Evolutionary conservation across 2,888 invertebrate species (phyloP).

Genomic region (Nebria salina): DNA sequence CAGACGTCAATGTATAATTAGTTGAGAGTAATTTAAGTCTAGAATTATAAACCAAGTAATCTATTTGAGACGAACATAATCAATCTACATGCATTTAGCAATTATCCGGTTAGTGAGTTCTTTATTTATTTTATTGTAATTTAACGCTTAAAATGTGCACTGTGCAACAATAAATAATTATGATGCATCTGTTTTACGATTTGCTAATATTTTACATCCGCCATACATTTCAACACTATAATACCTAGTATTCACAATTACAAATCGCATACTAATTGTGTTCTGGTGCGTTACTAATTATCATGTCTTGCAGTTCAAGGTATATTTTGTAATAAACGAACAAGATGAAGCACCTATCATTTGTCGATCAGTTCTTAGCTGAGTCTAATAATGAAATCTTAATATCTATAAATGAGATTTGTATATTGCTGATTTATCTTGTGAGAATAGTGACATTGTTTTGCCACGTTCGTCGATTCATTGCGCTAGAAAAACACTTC

Average conservation of each 20-base stretch:
- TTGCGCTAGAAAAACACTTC: background rate
- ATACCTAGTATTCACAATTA: background rate
- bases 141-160: background rate
- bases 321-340: background rate
- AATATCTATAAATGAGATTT: too few relatives aligned
- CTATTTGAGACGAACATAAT: background rate
- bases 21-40: background rate
- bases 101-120: background rate
- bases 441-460: background rate
- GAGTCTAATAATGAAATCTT: too few relatives aligned
- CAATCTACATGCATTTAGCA: background rate
- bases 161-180: background rate
- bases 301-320: background rate
- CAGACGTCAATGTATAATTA: background rate
- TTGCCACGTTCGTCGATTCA: background rate
- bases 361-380: background rate
- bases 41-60: background rate
- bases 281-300: conserved; percentile 1
- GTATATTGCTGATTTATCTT: too few relatives aligned
- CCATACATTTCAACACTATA: background rate
- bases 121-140: background rate
- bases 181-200: background rate
- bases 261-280: background rate
- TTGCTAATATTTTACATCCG: background rate
- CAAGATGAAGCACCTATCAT: background rate